Percentiles rank a stretch among this genome's conserved stretches.
phyloP scores from a whole-genome alignment of 2,888 invertebrate species.

The Ariolimax columbianus region DNA sequence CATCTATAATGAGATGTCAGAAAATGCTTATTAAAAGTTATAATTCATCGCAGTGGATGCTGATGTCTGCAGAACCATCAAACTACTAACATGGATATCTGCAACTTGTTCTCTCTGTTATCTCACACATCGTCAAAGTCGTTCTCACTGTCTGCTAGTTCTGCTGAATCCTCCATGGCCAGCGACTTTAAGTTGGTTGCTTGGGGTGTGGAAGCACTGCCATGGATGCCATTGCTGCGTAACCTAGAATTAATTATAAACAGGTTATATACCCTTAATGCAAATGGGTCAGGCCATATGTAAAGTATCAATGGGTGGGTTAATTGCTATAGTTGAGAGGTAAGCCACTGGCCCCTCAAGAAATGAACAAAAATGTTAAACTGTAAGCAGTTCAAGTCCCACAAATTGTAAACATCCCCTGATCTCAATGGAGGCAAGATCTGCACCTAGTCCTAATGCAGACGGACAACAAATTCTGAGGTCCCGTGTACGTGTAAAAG shows the following conservation, averaged over 20 bases:
- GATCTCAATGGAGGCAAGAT: too few species aligned
- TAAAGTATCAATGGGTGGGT: too few species aligned
- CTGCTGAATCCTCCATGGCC: constrained; percentile 62
- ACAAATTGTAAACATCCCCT: too few species aligned
- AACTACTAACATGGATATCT: not conserved
- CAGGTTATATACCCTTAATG: too few species aligned
- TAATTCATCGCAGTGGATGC: not conserved
- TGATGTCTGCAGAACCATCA: not conserved
- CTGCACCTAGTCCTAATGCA: too few species aligned
- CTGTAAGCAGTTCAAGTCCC: too few species aligned
- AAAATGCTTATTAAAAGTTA: not conserved
- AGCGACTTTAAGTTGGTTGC: constrained; percentile 62
- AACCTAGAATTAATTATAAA: not conserved
- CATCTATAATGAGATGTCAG: not conserved
- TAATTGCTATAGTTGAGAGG: too few species aligned
- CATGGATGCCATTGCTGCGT: constrained; percentile 32
- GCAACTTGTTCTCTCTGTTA: not conserved
- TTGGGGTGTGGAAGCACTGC: constrained; percentile 53
- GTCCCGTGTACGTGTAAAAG: too few species aligned
- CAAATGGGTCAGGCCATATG: too few species aligned
- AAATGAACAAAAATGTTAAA: too few species aligned
- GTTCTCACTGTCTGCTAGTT: constrained; percentile 66
- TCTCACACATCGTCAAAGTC: constrained; percentile 60
- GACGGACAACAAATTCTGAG: too few species aligned
- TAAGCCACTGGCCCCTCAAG: too few species aligned